A percentile compares a stretch with the other conserved stretches of the same genome.
These are phyloP conservation scores for Daktulosphaira vitifoliae DNA, from an alignment of 1,140 invertebrate species.

Conservation along the genomic window DNA sequence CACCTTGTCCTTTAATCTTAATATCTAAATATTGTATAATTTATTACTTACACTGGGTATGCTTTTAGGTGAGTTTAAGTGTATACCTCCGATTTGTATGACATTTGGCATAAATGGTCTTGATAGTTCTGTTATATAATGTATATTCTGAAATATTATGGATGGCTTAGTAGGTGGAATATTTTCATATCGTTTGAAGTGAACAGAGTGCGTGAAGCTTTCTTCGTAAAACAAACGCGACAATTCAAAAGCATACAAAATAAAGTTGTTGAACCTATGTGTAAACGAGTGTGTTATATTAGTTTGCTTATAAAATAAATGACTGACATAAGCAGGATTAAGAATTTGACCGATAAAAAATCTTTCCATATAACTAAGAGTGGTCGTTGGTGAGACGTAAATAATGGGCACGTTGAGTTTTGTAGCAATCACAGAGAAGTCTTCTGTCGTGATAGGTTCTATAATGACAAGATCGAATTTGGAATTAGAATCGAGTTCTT, in stretches of 20 bases:
- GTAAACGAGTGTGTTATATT: too few relatives aligned
- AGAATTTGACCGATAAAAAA: too few relatives aligned
- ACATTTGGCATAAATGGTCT: neutral
- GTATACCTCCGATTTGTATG: neutral
- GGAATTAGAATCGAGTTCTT: too few relatives aligned
- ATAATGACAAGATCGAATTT: constrained; percentile 6
- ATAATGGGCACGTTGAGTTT: too few relatives aligned
- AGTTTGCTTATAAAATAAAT: too few relatives aligned
- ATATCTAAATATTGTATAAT: too few relatives aligned
- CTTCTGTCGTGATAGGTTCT: neutral
- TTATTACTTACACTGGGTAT: neutral
- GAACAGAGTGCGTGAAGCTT: too few relatives aligned
- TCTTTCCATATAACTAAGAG: neutral
- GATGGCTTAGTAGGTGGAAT: neutral
- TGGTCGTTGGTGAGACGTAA: neutral
- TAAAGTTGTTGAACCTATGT: neutral
- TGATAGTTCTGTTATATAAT: neutral
- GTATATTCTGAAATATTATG: neutral
- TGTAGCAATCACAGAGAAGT: neutral
- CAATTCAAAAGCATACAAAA: too few relatives aligned
- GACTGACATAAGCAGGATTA: neutral
- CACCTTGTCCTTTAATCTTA: too few relatives aligned
- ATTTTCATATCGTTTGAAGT: neutral
- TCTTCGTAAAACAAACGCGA: too few relatives aligned
- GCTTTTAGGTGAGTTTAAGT: neutral